Evolutionary conservation across 2,113 vertebrate genomes (phyloP).

Genomic region (Turdus rufiventris): DNA sequence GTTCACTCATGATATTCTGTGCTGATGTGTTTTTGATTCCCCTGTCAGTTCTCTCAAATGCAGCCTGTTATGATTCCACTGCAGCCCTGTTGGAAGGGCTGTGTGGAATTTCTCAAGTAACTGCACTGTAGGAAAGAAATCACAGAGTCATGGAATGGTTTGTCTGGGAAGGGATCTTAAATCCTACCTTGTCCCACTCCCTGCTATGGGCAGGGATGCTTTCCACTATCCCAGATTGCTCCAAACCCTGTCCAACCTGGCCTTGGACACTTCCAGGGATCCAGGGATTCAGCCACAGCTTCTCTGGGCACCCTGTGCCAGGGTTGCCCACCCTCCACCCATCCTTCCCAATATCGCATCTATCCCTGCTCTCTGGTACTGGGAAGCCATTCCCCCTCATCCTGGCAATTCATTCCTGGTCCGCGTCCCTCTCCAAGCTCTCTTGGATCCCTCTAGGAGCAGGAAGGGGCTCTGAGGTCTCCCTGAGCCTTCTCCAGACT

Average conservation of each 20-base stretch:
- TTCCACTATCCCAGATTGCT: not conserved
- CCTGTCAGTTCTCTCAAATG: not conserved
- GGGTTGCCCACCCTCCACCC: not conserved
- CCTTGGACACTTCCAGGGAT: not conserved
- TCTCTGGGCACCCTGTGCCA: not conserved
- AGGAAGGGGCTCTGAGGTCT: not conserved
- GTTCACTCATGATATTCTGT: accelerated
- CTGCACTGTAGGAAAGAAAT: not conserved
- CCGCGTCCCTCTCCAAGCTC: not conserved
- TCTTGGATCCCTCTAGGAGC: not conserved
- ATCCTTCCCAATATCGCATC: not conserved
- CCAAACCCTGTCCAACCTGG: not conserved
- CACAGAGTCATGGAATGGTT: not conserved
- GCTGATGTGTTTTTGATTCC: not conserved
- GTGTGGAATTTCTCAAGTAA: not conserved
- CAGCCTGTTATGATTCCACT: not conserved
- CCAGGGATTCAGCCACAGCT: not conserved
- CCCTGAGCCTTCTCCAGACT: not conserved
- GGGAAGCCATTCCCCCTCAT: not conserved
- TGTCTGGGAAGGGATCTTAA: not conserved
- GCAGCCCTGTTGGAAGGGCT: not conserved
- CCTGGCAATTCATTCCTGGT: not conserved
- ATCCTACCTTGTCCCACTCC: not conserved
- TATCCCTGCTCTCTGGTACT: accelerated
- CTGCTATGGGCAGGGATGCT: not conserved